Conservation (phyloP, 1,140 invertebrate species). For the Drosophila paulistorum region DNA sequence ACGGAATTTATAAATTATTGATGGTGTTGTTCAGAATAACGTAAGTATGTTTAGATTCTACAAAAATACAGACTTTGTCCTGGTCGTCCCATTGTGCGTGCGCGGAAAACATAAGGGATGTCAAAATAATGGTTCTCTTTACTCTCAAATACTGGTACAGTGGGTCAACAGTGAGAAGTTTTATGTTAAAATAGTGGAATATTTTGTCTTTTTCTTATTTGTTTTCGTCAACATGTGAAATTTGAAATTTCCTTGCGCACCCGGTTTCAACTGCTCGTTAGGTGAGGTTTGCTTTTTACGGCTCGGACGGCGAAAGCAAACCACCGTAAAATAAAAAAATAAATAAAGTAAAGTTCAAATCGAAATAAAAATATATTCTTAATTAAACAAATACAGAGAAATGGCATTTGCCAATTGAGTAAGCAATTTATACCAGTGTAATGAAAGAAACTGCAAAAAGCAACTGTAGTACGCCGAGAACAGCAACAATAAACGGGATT, state of each 20-base stretch:
- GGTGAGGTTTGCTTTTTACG: slow-evolving; percentile 52
- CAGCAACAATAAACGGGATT: slow-evolving; percentile 41
- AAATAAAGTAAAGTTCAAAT: slow-evolving; percentile 42
- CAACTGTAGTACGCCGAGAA: slow-evolving; percentile 25
- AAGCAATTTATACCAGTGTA: slow-evolving; percentile 39
- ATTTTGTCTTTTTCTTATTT: slow-evolving; percentile 28
- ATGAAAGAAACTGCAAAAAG: slow-evolving; percentile 34
- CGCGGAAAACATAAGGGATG: too few species aligned
- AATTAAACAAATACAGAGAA: background rate
- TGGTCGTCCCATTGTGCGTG: too few species aligned
- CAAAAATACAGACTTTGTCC: too few species aligned
- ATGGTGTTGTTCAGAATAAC: too few species aligned
- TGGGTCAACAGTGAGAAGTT: too few species aligned
- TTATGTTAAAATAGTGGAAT: too few species aligned
- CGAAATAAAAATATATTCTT: slow-evolving; percentile 23
- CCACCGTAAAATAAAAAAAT: slow-evolving; percentile 13
- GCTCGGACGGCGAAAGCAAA: slow-evolving; percentile 34
- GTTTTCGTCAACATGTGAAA: slow-evolving; percentile 33
- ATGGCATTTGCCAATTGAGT: slow-evolving; percentile 1
- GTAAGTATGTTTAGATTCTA: too few species aligned
- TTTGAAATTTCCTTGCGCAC: slow-evolving; percentile 25
- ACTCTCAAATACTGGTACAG: too few species aligned
- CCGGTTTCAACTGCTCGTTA: slow-evolving; percentile 64
- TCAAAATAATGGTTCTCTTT: too few species aligned
- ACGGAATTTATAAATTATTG: too few species aligned